Conservation (phyloP, 2,888 invertebrate genomes). For the Unio pictorum region DNA sequence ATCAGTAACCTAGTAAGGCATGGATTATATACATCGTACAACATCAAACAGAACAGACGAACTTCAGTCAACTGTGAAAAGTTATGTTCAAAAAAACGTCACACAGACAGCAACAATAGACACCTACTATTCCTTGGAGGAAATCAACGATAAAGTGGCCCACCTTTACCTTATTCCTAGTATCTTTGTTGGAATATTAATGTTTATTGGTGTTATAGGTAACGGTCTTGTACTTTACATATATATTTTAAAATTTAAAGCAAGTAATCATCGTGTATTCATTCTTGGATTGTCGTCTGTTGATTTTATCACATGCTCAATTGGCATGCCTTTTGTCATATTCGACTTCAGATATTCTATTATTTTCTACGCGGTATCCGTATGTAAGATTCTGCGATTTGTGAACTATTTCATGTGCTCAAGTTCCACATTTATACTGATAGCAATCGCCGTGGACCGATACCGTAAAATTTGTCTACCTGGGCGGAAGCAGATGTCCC, state of each 20-base stretch:
- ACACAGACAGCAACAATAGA: too few relatives aligned
- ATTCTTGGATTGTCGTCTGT: constrained; percentile 32
- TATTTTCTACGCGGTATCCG: constrained; percentile 22
- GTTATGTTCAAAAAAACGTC: too few relatives aligned
- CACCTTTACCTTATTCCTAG: constrained; percentile 30
- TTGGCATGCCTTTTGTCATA: constrained; percentile 36
- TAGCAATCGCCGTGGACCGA: constrained; percentile 41
- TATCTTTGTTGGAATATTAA: constrained; percentile 26
- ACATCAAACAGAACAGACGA: too few relatives aligned
- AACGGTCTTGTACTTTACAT: constrained; percentile 37
- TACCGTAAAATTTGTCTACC: constrained; percentile 54
- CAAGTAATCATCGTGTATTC: constrained; percentile 38
- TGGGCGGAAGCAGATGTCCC: constrained; percentile 40
- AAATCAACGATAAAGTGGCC: constrained; percentile 28
- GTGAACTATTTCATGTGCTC: constrained; percentile 36
- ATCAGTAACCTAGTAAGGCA: too few relatives aligned
- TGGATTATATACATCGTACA: too few relatives aligned
- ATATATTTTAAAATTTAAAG: constrained; percentile 27
- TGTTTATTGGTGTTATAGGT: constrained; percentile 30
- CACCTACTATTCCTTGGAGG: constrained; percentile 12
- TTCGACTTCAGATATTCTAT: constrained; percentile 27
- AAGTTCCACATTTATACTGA: constrained; percentile 28
- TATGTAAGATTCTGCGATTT: constrained; percentile 40
- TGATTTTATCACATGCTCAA: constrained; percentile 32
- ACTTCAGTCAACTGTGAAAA: too few relatives aligned